Conservation (phyloP, 2,113 vertebrate species). For the Trochalopteron elliotii region DNA sequence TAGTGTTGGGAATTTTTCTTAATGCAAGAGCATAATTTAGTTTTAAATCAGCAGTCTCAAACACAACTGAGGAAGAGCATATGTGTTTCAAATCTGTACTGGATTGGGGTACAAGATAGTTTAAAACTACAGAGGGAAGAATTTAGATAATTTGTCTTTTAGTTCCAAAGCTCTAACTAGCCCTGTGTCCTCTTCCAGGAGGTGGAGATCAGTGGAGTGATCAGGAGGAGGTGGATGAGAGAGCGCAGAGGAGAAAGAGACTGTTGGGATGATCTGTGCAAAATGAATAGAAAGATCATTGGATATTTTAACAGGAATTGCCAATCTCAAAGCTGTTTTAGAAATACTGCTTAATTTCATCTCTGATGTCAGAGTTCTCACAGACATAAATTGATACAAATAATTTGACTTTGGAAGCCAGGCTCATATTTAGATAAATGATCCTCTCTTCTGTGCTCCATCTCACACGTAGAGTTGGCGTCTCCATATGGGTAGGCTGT, state of each 20-base stretch:
- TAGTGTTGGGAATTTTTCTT: not conserved
- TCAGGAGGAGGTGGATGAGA: not conserved
- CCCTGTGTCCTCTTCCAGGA: not conserved
- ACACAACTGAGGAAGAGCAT: not conserved
- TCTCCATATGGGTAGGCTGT: not conserved
- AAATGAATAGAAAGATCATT: not conserved
- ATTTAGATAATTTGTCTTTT: not conserved
- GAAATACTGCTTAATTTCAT: not conserved
- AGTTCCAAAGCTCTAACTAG: not conserved
- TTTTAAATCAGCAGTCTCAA: not conserved
- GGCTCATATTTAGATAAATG: not conserved
- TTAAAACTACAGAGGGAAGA: not conserved
- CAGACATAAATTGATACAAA: not conserved
- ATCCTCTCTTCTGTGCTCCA: not conserved
- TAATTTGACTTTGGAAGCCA: not conserved
- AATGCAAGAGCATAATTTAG: not conserved
- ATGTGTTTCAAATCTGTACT: not conserved
- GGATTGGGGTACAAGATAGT: not conserved
- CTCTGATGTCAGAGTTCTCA: not conserved
- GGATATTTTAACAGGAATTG: not conserved
- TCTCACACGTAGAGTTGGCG: not conserved
- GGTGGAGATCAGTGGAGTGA: not conserved
- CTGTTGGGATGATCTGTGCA: not conserved
- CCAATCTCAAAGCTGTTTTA: not conserved
- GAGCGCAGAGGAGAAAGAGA: not conserved